A percentile compares a stretch with the other conserved stretches of the same genome.
Conservation (phyloP, 2,888 invertebrate genomes). For the Eueremaeus valkanovi region DNA sequence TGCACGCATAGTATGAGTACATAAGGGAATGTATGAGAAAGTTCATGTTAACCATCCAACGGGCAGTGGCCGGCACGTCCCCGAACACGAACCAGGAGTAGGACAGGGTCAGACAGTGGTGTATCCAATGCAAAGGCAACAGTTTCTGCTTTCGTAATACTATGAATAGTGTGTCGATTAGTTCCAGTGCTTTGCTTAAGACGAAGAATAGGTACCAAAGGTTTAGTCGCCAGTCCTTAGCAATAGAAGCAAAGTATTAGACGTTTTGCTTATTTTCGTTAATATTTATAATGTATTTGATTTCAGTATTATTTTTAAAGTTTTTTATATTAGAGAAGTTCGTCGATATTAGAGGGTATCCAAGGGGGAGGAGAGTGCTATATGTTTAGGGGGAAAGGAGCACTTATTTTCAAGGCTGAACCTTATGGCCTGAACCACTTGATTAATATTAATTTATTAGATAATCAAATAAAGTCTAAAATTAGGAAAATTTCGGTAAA, state of each 20-base stretch:
- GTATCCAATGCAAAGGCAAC: conserved; percentile 38
- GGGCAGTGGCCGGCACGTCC: conserved; percentile 42
- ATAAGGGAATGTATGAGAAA: conserved; percentile 58
- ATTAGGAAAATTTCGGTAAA: too few relatives aligned
- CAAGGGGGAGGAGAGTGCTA: too few relatives aligned
- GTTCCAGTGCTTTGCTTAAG: conserved; percentile 34
- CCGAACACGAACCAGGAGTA: conserved; percentile 44
- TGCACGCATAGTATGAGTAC: conserved; percentile 84
- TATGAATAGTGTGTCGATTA: conserved; percentile 38
- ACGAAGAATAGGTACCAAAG: conserved; percentile 38
- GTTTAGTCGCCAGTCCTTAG: conserved; percentile 38
- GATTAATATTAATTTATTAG: too few relatives aligned
- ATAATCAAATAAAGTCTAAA: too few relatives aligned
- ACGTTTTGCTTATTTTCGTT: neutral
- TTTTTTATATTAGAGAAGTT: too few relatives aligned
- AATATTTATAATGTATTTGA: neutral
- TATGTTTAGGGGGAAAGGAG: too few relatives aligned
- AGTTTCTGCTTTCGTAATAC: conserved; percentile 37
- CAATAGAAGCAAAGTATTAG: neutral
- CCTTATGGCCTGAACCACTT: too few relatives aligned
- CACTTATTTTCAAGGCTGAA: too few relatives aligned
- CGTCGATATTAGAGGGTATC: too few relatives aligned
- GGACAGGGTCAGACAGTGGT: conserved; percentile 35
- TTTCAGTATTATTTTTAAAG: too few relatives aligned
- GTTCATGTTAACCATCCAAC: conserved; percentile 36